Base-by-base conservation (phyloP, 2,113 vertebrate species). In the Oreochromis spilurus region DNA sequence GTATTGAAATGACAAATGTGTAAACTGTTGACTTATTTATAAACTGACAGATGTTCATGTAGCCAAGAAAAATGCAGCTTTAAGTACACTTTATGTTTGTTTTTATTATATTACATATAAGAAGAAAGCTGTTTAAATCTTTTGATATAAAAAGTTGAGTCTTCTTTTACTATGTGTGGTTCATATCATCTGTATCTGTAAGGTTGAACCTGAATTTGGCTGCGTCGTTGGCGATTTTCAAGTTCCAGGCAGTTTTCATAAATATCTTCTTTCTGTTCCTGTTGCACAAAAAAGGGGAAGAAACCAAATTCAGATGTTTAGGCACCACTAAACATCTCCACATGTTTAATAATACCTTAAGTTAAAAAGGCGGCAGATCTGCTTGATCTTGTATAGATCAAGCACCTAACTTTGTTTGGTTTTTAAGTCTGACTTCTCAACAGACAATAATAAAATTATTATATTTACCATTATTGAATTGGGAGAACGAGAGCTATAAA, bases 221-320 rank as follows among this genome's bases (percentile, higher is more conserved):
- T n/a, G 9, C 1, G 52, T 53, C 4, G 26, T 26, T 26, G 9
- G 26, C 1, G 1, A 6, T 2, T 38, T 38, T 86, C 7, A 17
- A 12, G 21, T 82, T 87, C 83, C 7, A 94, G 26, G 34, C 84
- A 87, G 84, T 95, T 95, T 86, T 91, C 94, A 81, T 95, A 95
- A 29, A 92, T 80, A 2, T 81, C 79, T 77, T 86, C 87, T 31
- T 4, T 12, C 72, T 7, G 45, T 11, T 82, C 53, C 11, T 57
- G 45, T 24, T 83, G 75, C 21, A 31, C 5, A n/a, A n/a, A 9
- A 70, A 16, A 70, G 43, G 38, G 7, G 7, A 70, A 43, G 36
- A 40, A 26, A 17, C 40, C 13, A 10, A 29, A 17, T 75, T 29
- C 5, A 26, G 40, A 45, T 48, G 40, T 65, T 65, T 65, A 0